These are phyloP conservation scores for Cheilosia pagana DNA, from an alignment of 2,888 invertebrate species.

Conservation along the genomic window DNA sequence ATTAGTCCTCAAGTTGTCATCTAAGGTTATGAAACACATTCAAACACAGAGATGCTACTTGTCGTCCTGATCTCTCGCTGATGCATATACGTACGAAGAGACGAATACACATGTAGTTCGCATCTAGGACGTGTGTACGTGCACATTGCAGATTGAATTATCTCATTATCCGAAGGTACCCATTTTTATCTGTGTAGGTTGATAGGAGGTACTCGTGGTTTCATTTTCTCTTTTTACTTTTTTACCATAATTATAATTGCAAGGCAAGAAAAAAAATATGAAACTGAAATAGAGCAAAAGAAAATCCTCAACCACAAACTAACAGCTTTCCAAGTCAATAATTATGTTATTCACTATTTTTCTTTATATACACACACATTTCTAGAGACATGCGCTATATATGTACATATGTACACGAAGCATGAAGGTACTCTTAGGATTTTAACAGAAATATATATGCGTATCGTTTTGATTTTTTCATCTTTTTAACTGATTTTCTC, in stretches of 20 bases:
- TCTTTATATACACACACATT: conserved; percentile 70
- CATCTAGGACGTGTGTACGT: conserved; percentile 62
- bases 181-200: conserved; percentile 40
- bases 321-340: conserved; percentile 73
- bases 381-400: conserved; percentile 66
- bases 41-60: conserved; percentile 36
- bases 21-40: conserved; percentile 67
- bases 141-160: conserved; percentile 70
- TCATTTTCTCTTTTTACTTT: conserved; percentile 22
- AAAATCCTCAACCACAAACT: conserved; percentile 66
- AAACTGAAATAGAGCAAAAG: conserved; percentile 32
- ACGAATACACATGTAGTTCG: conserved; percentile 46
- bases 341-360: conserved; percentile 71
- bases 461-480: conserved; percentile 8
- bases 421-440: conserved; percentile 46
- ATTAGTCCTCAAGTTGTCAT: conserved; percentile 57
- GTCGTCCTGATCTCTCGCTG: conserved; percentile 28
- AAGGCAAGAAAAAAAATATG: conserved; percentile 19
- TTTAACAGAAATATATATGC: conserved; percentile 44
- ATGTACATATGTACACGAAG: conserved; percentile 30
- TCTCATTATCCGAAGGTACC: conserved; percentile 60
- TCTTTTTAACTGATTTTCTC: conserved; percentile 22
- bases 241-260: conserved; percentile 49
- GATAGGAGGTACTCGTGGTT: conserved; percentile 9
- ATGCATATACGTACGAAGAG: conserved; percentile 16